These are phyloP conservation scores for Ceratosolen solmsi DNA, from an alignment of 1,140 invertebrate species.

Conservation along the genomic window DNA sequence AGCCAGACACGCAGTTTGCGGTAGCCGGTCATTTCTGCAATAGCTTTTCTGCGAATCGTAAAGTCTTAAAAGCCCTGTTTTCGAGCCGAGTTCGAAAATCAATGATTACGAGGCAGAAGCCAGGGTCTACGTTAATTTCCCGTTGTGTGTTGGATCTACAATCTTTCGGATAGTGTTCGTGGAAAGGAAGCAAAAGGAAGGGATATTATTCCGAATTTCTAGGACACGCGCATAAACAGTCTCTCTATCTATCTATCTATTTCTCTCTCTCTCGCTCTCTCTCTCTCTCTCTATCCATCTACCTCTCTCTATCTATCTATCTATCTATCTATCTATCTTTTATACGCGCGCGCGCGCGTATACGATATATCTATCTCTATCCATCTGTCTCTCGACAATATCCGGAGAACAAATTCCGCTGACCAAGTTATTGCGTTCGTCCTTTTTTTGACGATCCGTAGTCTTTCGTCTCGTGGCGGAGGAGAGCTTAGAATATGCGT, in stretches of 20 bases:
- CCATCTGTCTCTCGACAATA: not conserved
- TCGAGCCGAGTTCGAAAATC: not conserved
- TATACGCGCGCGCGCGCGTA: not conserved
- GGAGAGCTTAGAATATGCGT: not conserved
- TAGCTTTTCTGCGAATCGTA: slow-evolving; percentile 31
- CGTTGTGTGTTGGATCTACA: not conserved
- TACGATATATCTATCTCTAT: not conserved
- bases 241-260: too few relatives aligned
- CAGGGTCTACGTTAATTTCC: slow-evolving; percentile 29
- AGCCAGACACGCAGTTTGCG: not conserved
- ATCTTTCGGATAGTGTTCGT: slow-evolving; percentile 24
- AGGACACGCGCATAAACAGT: not conserved
- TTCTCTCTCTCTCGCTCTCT: too few relatives aligned
- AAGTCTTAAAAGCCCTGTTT: slow-evolving; percentile 18
- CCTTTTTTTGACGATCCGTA: not conserved
- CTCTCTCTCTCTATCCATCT: too few relatives aligned
- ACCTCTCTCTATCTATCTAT: too few relatives aligned
- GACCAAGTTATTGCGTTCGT: not conserved
- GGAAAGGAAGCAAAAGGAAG: not conserved
- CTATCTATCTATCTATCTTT: too few relatives aligned
- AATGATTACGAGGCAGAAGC: slow-evolving; percentile 1
- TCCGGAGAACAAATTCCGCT: not conserved
- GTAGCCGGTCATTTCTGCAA: slow-evolving; percentile 23
- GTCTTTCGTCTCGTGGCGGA: not conserved
- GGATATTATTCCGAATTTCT: slow-evolving; percentile 31